These are phyloP conservation scores for Linurgus olivaceus DNA, from an alignment of 2,797 vertebrate genomes.

Conservation along the genomic window DNA sequence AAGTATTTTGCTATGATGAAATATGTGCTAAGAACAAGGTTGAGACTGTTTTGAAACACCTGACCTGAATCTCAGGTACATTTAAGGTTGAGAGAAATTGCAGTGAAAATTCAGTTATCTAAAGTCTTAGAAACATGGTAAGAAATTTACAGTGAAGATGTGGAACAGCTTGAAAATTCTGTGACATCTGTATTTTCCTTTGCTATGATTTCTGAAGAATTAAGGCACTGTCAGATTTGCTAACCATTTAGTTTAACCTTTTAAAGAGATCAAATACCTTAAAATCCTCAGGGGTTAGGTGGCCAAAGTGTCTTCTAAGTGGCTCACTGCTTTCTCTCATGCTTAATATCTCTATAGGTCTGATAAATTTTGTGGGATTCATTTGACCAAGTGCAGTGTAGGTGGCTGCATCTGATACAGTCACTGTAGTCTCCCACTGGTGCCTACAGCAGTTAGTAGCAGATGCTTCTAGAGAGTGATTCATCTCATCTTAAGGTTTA, in stretches of 20 bases:
- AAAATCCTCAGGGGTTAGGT: background rate
- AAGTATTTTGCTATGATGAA: background rate
- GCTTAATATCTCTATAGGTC: background rate
- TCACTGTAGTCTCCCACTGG: background rate
- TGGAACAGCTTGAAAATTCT: background rate
- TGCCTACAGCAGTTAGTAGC: background rate
- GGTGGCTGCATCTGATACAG: conserved; percentile 32
- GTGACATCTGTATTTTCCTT: background rate
- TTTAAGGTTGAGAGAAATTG: background rate
- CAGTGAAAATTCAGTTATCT: background rate
- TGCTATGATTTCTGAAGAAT: background rate
- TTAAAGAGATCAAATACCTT: background rate
- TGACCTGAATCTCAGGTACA: background rate
- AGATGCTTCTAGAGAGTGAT: conserved; percentile 33
- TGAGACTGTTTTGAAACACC: background rate
- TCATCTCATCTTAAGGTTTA: conserved; percentile 34
- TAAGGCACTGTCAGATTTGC: background rate
- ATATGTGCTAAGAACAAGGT: background rate
- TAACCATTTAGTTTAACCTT: background rate
- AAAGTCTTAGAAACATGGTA: background rate
- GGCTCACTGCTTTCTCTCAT: background rate
- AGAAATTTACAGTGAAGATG: background rate
- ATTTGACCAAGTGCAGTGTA: background rate
- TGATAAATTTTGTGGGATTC: background rate
- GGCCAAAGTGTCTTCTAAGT: background rate